Conservation (phyloP, 35 echinoderm and acorn worm species). For the Lytechinus variegatus region DNA sequence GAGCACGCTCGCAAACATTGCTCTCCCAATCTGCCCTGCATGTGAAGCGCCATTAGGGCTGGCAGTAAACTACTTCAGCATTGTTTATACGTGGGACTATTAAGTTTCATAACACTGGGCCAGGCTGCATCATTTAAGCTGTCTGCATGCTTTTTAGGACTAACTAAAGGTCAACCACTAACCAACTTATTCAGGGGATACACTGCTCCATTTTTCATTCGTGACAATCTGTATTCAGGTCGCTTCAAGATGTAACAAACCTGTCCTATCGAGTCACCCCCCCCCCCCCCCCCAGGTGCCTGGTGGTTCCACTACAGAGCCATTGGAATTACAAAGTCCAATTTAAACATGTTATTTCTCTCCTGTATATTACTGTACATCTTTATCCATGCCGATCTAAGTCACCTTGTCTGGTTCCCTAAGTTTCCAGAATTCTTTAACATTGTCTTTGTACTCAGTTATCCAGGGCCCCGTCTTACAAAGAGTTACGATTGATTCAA, state of each 20-base stretch:
- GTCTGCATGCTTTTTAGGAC: background rate
- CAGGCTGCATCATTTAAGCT: background rate
- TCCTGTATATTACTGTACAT: background rate
- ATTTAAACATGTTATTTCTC: background rate
- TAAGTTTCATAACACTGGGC: background rate
- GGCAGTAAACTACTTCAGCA: background rate
- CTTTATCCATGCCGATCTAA: background rate
- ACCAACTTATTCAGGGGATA: background rate
- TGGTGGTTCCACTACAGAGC: too few species aligned
- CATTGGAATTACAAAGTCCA: too few species aligned
- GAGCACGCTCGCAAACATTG: conserved; percentile 2
- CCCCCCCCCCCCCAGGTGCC: too few species aligned
- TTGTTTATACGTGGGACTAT: conserved; percentile 12
- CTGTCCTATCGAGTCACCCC: too few species aligned
- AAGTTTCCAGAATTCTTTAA: too few species aligned
- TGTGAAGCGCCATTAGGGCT: background rate
- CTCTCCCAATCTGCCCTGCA: background rate
- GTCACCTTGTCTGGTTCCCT: too few species aligned
- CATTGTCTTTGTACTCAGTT: too few species aligned
- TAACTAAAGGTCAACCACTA: background rate
- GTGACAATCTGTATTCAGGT: background rate
- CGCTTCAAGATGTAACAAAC: background rate
- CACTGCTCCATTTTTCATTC: background rate
- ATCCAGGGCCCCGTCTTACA: too few species aligned
- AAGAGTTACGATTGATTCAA: too few species aligned